A percentile compares a stretch with the other conserved stretches of the same genome.
phyloP scores from a whole-genome alignment of 2,888 invertebrate genomes.

The Sminthurinus aureus region DNA sequence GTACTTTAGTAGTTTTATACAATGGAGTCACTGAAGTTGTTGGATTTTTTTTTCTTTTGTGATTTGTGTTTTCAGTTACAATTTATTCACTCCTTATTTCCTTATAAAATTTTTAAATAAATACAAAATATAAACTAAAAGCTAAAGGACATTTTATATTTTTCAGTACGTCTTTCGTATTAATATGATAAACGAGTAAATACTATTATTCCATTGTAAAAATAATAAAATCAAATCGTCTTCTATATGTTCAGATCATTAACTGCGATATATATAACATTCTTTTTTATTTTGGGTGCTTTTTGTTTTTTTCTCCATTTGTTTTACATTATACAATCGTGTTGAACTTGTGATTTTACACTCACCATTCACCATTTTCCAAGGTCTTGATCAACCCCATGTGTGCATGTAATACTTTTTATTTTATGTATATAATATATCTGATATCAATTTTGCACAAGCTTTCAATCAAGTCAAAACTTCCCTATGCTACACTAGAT shows the following conservation, averaged over 20 bases:
- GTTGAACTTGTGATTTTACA: conserved; percentile 13
- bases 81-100: too few relatives aligned
- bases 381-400: conserved; percentile 28
- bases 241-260: not conserved
- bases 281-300: not conserved
- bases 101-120: too few relatives aligned
- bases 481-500: not conserved
- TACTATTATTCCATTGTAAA: not conserved
- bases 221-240: not conserved
- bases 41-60: too few relatives aligned
- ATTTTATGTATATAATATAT: too few relatives aligned
- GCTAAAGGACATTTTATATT: too few relatives aligned
- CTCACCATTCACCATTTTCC: conserved; percentile 4
- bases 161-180: too few relatives aligned
- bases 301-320: too few relatives aligned
- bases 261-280: conserved; percentile 16
- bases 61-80: too few relatives aligned
- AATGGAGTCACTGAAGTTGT: too few relatives aligned
- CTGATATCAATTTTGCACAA: not conserved
- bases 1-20: too few relatives aligned
- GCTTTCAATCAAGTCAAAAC: not conserved
- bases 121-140: too few relatives aligned
- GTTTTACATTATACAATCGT: not conserved
- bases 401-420: too few relatives aligned
- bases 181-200: not conserved